phyloP scores from a whole-genome alignment of 2,888 invertebrate genomes.

The Hirtodrosophila alboralis region DNA sequence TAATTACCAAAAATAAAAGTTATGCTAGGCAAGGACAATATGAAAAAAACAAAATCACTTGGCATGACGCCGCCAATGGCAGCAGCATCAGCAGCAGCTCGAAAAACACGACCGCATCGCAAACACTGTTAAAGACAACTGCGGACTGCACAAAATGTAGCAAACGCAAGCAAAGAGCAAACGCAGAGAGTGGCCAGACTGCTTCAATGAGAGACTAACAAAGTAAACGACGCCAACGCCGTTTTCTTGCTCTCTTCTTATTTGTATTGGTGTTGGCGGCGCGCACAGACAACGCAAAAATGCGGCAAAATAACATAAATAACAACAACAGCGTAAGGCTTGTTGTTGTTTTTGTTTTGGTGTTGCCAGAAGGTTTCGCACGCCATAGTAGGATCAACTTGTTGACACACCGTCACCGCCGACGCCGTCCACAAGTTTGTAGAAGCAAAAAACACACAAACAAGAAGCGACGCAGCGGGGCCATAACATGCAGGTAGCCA shows the following conservation, averaged over 20 bases:
- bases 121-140: slow-evolving; percentile 61
- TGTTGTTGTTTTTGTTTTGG: slow-evolving; percentile 59
- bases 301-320: slow-evolving; percentile 65
- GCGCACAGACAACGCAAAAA: slow-evolving; percentile 41
- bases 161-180: slow-evolving; percentile 53
- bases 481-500: slow-evolving; percentile 60
- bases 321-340: slow-evolving; percentile 53
- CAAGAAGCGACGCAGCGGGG: slow-evolving; percentile 71
- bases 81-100: slow-evolving; percentile 29
- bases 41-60: slow-evolving; percentile 52
- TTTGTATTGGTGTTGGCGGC: slow-evolving; percentile 27
- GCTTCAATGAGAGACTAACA: slow-evolving; percentile 44
- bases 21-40: slow-evolving; percentile 24
- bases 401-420: slow-evolving; percentile 61
- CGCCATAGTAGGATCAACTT: slow-evolving; percentile 73
- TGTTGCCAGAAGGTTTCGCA: slow-evolving; percentile 72
- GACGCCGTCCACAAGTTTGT: slow-evolving; percentile 38
- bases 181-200: slow-evolving; percentile 57
- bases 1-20: slow-evolving; percentile 37
- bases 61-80: slow-evolving; percentile 52
- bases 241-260: slow-evolving; percentile 35
- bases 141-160: slow-evolving; percentile 51
- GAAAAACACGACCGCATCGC: slow-evolving; percentile 69
- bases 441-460: slow-evolving; percentile 72
- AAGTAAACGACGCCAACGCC: slow-evolving; percentile 44